Evolutionary conservation across 2,888 invertebrate species (phyloP), one percentile per base, ranked within the genome.

Genomic region (Oligia latruncula): DNA sequence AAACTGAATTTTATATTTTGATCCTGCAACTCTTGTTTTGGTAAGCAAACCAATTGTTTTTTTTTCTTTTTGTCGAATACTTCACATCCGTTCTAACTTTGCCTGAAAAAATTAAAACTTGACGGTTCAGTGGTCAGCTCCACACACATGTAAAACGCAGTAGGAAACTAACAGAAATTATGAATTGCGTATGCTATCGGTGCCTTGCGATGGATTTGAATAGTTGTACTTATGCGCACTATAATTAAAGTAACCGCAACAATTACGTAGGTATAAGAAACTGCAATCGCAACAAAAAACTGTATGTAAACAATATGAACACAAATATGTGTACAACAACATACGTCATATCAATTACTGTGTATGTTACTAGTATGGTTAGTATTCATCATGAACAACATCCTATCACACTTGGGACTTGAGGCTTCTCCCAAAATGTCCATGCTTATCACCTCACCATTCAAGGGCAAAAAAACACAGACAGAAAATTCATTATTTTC

Each of bases 21-120:
- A 65, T 20, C 65, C 73, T 72, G 87, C 77, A 70, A 83, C 78
- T 79, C 82, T 77, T 77, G 77, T 84, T 87, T 89, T 82, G 92
- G 93, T 93, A 92, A 93, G 93, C 80, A 43, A 70, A 84, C 35
- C 71, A 17, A 84, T 85, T 82, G 64, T 81, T 71, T 71, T n/a
- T 35, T 84, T 85, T 75, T 40, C 40, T 71, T 72, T 74, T 83
- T 80, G n/a, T 66, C 43, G 23, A 60, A 62, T 43, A 49, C 11
- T 17, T 67, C 15, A 55, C 52, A 60, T 58, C 23, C 35, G 35
- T 73, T 64, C 23, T 58, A 58, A 60, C n/a, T 46, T 11, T 73
- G 40, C 20, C 67, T 84, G 71, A 75, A 78, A 29, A 84, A 78
- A 76, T 68, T 73, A 20, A 72, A 78, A 74, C 78, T 81, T 72